phyloP scores from a whole-genome alignment of 2,888 invertebrate genomes.

The Cosmia trapezina region DNA sequence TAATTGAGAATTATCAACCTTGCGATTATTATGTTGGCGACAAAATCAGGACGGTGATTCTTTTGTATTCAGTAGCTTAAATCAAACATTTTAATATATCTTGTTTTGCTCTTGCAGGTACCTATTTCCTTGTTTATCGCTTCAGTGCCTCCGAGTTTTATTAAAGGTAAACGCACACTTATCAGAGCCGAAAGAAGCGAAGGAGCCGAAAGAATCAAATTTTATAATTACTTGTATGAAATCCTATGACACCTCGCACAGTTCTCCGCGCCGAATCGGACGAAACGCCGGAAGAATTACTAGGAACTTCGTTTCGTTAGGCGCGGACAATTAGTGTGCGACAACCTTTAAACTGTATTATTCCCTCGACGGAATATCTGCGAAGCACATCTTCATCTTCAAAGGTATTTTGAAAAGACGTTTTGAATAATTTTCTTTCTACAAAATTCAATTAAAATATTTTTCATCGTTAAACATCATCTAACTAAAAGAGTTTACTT shows the following conservation, averaged over 20 bases:
- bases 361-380: background rate
- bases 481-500: constrained; percentile 27
- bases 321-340: no score
- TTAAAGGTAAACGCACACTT: background rate
- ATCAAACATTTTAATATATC: background rate
- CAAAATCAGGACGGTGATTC: background rate
- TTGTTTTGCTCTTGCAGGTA: background rate
- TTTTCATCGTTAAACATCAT: constrained; percentile 8
- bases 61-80: constrained; percentile 3
- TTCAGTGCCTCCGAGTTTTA: constrained; percentile 9
- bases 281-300: no score
- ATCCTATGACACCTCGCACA: no score
- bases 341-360: background rate
- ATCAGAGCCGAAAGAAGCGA: no score
- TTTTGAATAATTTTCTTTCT: constrained; percentile 5
- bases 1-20: background rate
- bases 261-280: no score
- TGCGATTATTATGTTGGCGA: background rate
- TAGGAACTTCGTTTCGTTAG: no score
- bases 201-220: no score
- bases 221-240: no score
- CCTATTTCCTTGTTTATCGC: background rate
- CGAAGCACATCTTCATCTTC: constrained; percentile 3
- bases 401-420: constrained; percentile 1
- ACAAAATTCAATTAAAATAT: constrained; percentile 1